Conservation (phyloP, 1,140 invertebrate genomes). For the Lysiphlebus fabarum region DNA sequence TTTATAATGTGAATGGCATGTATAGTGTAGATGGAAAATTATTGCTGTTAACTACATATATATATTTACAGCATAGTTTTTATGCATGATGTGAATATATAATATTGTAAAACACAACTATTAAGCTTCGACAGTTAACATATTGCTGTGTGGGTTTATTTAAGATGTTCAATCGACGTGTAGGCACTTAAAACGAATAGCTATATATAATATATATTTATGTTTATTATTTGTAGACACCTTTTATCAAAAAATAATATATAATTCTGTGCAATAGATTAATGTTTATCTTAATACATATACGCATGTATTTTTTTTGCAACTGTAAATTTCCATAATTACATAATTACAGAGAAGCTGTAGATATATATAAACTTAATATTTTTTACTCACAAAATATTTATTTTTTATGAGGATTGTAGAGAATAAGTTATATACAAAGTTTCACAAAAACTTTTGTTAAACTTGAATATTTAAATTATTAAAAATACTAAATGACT, state of each 20-base stretch:
- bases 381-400: constrained; percentile 40
- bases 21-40: constrained; percentile 7
- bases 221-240: not conserved
- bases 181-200: constrained; percentile 9
- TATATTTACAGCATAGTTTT: constrained; percentile 29
- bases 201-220: constrained; percentile 11
- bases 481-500: too few species aligned
- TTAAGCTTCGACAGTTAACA: constrained; percentile 35
- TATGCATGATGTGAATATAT: constrained; percentile 32
- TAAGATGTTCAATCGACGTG: not conserved
- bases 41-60: not conserved
- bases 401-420: constrained; percentile 29
- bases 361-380: constrained; percentile 27
- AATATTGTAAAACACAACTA: constrained; percentile 32
- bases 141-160: constrained; percentile 27
- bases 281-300: constrained; percentile 3
- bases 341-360: too few species aligned
- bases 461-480: too few species aligned
- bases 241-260: not conserved
- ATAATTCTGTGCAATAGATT: constrained; percentile 7
- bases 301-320: constrained; percentile 8
- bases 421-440: constrained; percentile 33
- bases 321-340: constrained; percentile 37
- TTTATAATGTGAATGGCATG: too few species aligned
- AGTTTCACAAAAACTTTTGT: not conserved